Evolutionary conservation across 2,888 invertebrate species (phyloP).

Genomic region (Branchipolynoe longqiensis): DNA sequence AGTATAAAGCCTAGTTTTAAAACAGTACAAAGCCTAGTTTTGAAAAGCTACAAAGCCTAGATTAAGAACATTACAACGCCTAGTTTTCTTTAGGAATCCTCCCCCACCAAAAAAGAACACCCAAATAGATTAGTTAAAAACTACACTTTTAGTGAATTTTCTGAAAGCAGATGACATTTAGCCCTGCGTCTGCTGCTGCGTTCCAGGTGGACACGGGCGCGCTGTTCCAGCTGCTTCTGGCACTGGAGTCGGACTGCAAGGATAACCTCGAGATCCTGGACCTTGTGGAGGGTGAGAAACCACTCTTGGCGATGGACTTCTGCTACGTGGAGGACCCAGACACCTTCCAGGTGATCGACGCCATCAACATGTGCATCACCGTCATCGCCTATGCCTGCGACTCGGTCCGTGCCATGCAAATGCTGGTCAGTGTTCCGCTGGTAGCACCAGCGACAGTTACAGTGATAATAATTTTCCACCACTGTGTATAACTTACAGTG

Average conservation of each 20-base stretch:
- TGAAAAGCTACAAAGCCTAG: too few relatives aligned
- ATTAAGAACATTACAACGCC: too few relatives aligned
- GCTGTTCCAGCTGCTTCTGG: conserved; percentile 93
- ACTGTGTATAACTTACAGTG: too few relatives aligned
- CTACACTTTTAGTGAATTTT: neutral
- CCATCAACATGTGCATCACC: conserved; percentile 99
- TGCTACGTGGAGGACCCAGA: conserved; percentile 99
- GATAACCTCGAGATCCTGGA: conserved; percentile 84
- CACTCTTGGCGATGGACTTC: conserved; percentile 89
- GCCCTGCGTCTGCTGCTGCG: neutral
- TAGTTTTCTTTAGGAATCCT: too few relatives aligned
- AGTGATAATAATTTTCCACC: too few relatives aligned
- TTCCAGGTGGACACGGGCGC: conserved; percentile 73
- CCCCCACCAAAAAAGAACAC: too few relatives aligned
- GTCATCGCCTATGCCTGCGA: conserved; percentile 99
- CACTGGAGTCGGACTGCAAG: conserved; percentile 90
- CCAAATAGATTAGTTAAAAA: neutral
- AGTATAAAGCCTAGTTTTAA: too few relatives aligned
- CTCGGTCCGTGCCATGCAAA: conserved; percentile 86
- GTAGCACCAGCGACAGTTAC: too few relatives aligned
- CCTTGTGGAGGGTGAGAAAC: conserved; percentile 84
- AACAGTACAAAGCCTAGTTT: too few relatives aligned
- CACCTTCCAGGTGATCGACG: conserved; percentile 97
- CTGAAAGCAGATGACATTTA: neutral
- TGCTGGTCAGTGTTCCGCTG: conserved; percentile 82